Percentiles rank a stretch among this genome's conserved stretches.
Conservation (phyloP, 2,888 invertebrate species). For the Drosophila borborema region DNA sequence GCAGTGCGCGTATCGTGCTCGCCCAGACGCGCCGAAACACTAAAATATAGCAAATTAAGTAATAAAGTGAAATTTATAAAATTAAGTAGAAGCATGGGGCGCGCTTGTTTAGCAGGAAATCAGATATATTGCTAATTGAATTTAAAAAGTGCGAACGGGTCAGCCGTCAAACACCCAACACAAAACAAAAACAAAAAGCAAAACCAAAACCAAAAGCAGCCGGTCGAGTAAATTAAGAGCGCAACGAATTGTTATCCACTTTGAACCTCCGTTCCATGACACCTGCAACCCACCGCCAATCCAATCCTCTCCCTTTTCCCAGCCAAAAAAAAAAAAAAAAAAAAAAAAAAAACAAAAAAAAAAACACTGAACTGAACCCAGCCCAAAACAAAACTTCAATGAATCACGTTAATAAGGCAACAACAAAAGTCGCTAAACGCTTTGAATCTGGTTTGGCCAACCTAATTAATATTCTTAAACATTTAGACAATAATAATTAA, state of each 20-base stretch:
- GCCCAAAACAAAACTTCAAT: slow-evolving; percentile 22
- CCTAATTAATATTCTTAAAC: slow-evolving; percentile 66
- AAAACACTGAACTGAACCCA: not conserved
- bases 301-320: not conserved
- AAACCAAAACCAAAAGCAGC: slow-evolving; percentile 1
- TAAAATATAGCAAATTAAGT: slow-evolving; percentile 45
- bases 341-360: slow-evolving; percentile 4
- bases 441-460: slow-evolving; percentile 58
- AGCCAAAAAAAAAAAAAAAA: not conserved
- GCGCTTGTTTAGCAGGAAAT: slow-evolving; percentile 52
- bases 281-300: not conserved
- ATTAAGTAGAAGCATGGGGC: slow-evolving; percentile 11
- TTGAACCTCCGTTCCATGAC: slow-evolving; percentile 32
- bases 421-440: slow-evolving; percentile 33
- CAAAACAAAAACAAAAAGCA: slow-evolving; percentile 8
- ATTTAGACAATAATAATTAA: slow-evolving; percentile 6
- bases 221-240: slow-evolving; percentile 49
- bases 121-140: slow-evolving; percentile 60
- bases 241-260: slow-evolving; percentile 58
- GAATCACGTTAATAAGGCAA: slow-evolving; percentile 57
- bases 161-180: slow-evolving; percentile 18
- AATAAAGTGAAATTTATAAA: slow-evolving; percentile 1
- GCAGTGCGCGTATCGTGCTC: slow-evolving; percentile 80
- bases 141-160: slow-evolving; percentile 56
- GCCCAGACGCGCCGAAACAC: slow-evolving; percentile 80